Conservation (phyloP, 1,140 invertebrate genomes). For the Nephila pilipes region DNA sequence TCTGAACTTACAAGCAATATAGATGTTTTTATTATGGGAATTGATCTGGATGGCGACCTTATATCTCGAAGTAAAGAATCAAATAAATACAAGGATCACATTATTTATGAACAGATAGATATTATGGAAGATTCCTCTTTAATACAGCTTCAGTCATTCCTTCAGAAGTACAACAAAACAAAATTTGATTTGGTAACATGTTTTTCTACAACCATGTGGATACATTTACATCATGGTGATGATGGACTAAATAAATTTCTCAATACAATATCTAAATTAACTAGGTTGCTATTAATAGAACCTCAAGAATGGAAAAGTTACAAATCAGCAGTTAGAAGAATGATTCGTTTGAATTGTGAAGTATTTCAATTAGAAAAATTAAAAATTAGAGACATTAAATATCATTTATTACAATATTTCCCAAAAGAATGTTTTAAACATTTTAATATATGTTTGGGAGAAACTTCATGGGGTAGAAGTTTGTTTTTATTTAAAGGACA, state of each 20-base stretch:
- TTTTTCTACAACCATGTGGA: slow-evolving; percentile 93
- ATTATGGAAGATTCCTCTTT: slow-evolving; percentile 83
- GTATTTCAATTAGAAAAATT: slow-evolving; percentile 85
- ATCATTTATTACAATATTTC: slow-evolving; percentile 85
- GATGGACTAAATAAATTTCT: slow-evolving; percentile 83
- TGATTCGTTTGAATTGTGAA: slow-evolving; percentile 84
- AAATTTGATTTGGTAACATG: slow-evolving; percentile 88
- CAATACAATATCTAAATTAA: slow-evolving; percentile 84
- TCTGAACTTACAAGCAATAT: neutral
- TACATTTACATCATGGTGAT: slow-evolving; percentile 91
- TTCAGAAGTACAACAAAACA: slow-evolving; percentile 78
- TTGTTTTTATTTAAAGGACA: slow-evolving; percentile 42
- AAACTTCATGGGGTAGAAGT: slow-evolving; percentile 75
- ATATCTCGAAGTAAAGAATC: slow-evolving; percentile 86
- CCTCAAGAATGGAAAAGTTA: slow-evolving; percentile 92
- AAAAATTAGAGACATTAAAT: slow-evolving; percentile 83
- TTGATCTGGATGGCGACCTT: slow-evolving; percentile 88
- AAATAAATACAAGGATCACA: slow-evolving; percentile 81
- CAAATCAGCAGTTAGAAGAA: slow-evolving; percentile 86
- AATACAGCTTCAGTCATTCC: slow-evolving; percentile 37
- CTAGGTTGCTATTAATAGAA: slow-evolving; percentile 87
- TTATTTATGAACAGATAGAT: slow-evolving; percentile 85
- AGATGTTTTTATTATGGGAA: slow-evolving; percentile 84
- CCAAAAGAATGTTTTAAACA: slow-evolving; percentile 81
- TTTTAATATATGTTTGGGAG: slow-evolving; percentile 51